phyloP scores from a whole-genome alignment of 64 coral and sea anemone species.

The Montipora foliosa region DNA sequence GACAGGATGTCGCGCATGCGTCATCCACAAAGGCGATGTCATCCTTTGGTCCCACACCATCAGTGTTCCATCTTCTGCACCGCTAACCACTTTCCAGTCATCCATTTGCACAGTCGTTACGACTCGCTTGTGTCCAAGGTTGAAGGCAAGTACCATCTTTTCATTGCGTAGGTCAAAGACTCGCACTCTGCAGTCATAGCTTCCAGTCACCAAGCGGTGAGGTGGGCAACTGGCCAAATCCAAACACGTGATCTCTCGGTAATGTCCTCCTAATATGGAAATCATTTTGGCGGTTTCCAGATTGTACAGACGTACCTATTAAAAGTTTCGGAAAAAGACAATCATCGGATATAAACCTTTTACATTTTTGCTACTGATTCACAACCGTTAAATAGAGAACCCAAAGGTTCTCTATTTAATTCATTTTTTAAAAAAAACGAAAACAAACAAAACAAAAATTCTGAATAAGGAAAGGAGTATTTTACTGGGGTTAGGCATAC shows the following conservation, averaged over 20 bases:
- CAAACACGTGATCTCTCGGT: slow-evolving; percentile 89
- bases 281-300: slow-evolving; percentile 54
- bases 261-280: slow-evolving; percentile 77
- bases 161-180: slow-evolving; percentile 91
- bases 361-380: no score
- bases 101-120: slow-evolving; percentile 95
- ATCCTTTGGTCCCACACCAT: slow-evolving; percentile 92
- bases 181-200: slow-evolving; percentile 88
- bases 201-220: slow-evolving; percentile 78
- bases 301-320: slow-evolving; percentile 84
- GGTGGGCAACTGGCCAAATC: slow-evolving; percentile 66
- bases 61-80: slow-evolving; percentile 81
- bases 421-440: no score
- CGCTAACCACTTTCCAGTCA: slow-evolving; percentile 91
- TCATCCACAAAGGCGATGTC: slow-evolving; percentile 79
- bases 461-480: no score
- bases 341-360: not conserved
- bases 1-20: slow-evolving; percentile 84
- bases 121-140: slow-evolving; percentile 62
- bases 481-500: no score
- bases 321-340: not conserved
- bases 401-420: no score
- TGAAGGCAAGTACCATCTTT: slow-evolving; percentile 26
- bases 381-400: no score
- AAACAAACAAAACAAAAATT: no score